Conservation (phyloP, 2,113 vertebrate genomes). For the Engystomops pustulosus region DNA sequence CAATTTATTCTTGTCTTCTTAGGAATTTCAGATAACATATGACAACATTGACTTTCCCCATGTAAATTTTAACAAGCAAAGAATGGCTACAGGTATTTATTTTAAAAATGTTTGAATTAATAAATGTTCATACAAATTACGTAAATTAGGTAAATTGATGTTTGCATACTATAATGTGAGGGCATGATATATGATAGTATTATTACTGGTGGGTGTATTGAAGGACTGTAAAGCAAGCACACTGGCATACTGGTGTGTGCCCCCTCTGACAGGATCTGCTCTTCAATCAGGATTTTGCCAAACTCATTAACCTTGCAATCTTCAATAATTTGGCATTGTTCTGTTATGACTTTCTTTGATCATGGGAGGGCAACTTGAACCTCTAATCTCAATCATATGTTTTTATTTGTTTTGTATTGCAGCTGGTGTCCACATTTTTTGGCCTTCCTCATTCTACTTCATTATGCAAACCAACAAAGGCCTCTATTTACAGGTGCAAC, state of each 20-base stretch:
- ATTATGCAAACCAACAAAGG: constrained; percentile 69
- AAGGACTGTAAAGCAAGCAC: too few species aligned
- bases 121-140: too few species aligned
- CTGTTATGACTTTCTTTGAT: background rate
- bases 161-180: too few species aligned
- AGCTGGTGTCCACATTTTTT: constrained; percentile 64
- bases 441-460: constrained; percentile 71
- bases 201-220: too few species aligned
- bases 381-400: too few species aligned
- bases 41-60: constrained; percentile 43
- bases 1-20: background rate
- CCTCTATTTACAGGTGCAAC: constrained; percentile 71
- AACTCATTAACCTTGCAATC: too few species aligned
- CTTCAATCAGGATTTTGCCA: too few species aligned
- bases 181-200: too few species aligned
- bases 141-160: too few species aligned
- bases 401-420: background rate
- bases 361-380: background rate
- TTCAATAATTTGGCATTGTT: too few species aligned
- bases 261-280: too few species aligned
- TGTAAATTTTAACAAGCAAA: constrained; percentile 7
- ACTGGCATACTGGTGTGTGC: too few species aligned
- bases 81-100: constrained; percentile 46
- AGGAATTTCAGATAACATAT: constrained; percentile 42
- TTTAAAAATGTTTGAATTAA: background rate